Evolutionary conservation across 2,797 vertebrate genomes (phyloP).

Genomic region (Hippopotamyrus pictus): DNA sequence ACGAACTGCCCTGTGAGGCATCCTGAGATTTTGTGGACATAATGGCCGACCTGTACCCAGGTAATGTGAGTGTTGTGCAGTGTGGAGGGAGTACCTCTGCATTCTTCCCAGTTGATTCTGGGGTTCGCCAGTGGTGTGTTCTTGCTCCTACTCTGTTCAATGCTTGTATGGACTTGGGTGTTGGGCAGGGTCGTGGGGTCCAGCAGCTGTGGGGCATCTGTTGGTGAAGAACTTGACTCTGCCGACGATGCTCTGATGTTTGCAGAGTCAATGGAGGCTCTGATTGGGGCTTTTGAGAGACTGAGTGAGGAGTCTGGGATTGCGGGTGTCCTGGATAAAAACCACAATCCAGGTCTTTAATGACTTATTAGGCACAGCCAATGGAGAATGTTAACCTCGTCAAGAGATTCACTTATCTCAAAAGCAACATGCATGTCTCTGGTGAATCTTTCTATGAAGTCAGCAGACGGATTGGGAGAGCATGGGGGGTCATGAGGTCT

Average conservation of each 20-base stretch:
- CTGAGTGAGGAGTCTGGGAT: not conserved
- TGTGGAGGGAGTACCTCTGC: not conserved
- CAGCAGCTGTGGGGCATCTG: not conserved
- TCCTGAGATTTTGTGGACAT: not conserved
- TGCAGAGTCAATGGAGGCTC: not conserved
- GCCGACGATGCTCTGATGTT: not conserved
- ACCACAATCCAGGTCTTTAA: not conserved
- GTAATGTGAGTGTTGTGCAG: not conserved
- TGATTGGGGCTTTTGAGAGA: not conserved
- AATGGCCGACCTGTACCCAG: not conserved
- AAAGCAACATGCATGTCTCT: not conserved
- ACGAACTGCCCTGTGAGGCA: not conserved
- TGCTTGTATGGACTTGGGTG: not conserved
- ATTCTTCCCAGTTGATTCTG: not conserved
- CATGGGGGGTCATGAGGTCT: not conserved
- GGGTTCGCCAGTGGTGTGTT: not conserved
- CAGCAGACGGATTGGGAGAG: not conserved
- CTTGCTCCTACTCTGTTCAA: not conserved
- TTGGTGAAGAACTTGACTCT: not conserved
- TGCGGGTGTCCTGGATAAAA: not conserved
- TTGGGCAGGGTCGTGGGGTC: not conserved
- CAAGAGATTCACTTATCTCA: not conserved
- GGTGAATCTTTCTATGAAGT: not conserved
- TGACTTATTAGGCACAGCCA: not conserved
- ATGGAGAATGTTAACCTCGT: not conserved